Percentiles rank a stretch among this genome's conserved stretches.
Conservation (phyloP, 1,140 invertebrate species). For the Mya arenaria region DNA sequence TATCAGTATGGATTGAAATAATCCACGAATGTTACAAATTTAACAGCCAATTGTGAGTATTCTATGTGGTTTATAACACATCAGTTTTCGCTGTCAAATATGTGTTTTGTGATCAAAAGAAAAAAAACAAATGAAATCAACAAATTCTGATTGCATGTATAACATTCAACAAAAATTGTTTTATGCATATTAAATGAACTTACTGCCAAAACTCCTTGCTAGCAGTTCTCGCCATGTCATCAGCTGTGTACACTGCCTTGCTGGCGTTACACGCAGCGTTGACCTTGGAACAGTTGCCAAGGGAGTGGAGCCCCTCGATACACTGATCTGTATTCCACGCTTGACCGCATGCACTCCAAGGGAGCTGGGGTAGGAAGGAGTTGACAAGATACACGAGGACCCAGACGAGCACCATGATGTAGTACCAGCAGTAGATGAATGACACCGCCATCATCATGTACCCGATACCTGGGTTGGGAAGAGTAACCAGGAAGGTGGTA, state of each 20-base stretch:
- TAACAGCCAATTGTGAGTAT: no score
- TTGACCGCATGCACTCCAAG: slow-evolving; percentile 96
- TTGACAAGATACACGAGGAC: slow-evolving; percentile 93
- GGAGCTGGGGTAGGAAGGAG: slow-evolving; percentile 85
- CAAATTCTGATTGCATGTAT: no score
- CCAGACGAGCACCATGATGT: slow-evolving; percentile 90
- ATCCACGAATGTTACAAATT: no score
- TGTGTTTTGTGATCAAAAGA: no score
- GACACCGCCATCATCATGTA: slow-evolving; percentile 67
- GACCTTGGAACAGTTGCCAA: no score
- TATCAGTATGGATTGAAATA: no score
- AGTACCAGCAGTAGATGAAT: slow-evolving; percentile 66
- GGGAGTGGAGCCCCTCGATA: slow-evolving; percentile 40
- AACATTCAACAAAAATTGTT: no score
- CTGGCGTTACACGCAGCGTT: not conserved
- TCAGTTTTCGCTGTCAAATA: no score
- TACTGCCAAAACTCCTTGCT: slow-evolving; percentile 69
- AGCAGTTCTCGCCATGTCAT: slow-evolving; percentile 46
- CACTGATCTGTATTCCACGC: slow-evolving; percentile 88
- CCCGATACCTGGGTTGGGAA: slow-evolving; percentile 63
- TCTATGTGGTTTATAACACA: no score
- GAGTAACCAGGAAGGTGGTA: no score
- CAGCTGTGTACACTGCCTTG: not conserved
- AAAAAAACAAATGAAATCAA: no score
- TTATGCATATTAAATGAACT: slow-evolving; percentile 26